Base-by-base conservation (phyloP, 2,888 invertebrate genomes). In the Hydroisotoma schaefferi region DNA sequence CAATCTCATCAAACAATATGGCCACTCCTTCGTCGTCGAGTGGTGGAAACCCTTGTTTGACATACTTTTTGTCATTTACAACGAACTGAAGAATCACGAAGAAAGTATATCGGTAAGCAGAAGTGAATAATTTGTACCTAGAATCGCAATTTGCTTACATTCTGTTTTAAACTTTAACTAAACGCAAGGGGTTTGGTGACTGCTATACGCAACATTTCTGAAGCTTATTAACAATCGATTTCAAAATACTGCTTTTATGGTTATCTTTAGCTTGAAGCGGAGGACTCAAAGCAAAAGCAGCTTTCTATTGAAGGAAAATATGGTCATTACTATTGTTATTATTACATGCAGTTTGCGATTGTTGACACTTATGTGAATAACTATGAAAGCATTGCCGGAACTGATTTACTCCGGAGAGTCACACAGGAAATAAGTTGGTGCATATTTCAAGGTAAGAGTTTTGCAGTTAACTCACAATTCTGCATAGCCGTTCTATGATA, bases 301-400 rank as follows among this genome's bases (percentile, higher is more conserved):
- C n/a, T n/a, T 25, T 28, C 51, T 0, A 23, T 18, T 8, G 56
- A 53, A 61, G 66, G 63, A 66, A 61, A 61, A 59, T 68, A 65
- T 59, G 65, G 59, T 57, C 60, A 64, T 56, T 65, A 60, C 55
- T 68, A 68, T 60, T 68, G 68, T 57, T 68, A 68, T 53, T 68
- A 68, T 55, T 68, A 68, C 61, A 63, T 65, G 46, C 68, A 68
- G 63, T 68, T 68, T 61, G 68, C 68, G 56, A 68, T 65, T 44
- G 57, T 63, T n/a, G 68, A 68, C 58, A 61, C 60, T 52, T 65
- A 58, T 54, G 59, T 55, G 20, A 57, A 60, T 38, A 55, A 59
- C 46, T 63, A 60, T 48, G 59, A 65, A 18, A 58, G 58, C 46
- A 37, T 65, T 22, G 59, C 54, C 49, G 25, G 44, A 28, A 49